Evolutionary conservation across 2,113 vertebrate genomes (phyloP), one percentile per base, ranked within the genome.

Genomic region (Pelobates fuscus): DNA sequence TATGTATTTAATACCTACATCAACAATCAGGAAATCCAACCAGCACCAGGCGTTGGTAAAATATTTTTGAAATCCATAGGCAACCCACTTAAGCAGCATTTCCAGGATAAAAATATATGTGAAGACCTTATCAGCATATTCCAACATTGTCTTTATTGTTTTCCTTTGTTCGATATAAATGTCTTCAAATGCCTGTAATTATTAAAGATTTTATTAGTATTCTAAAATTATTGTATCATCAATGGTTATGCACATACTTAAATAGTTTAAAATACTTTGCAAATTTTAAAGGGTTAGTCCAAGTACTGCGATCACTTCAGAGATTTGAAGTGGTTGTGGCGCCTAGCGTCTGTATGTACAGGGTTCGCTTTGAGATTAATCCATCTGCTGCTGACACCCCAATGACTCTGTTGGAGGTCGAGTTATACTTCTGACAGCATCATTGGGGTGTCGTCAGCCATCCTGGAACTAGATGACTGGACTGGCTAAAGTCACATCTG

Each of bases 21-120:
- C 94, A 74, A 98, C 96, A 80, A 98, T 98, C 70, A 98, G 80
- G 85, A 98, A 98, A 83, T 98, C 96, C 85, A 98, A 82, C 95
- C 96, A 98, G 87, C 96, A 98, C 96, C 96, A 98, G 52, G 94
- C 93, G 82, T 98, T 98, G 67, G 95, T 95, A 83, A 98, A 98
- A 83, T 98, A 98, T 68, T 94, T 95, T 76, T 91, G 92, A 89
- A 96, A 99, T 81, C 97, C 97, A 82, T 98, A 99, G 0, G 97
- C 97, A 69, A 97, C 92, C 97, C 96, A 99, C 81, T 99, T 99
- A 79, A 99, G 89, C 78, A 99, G 86, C 97, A 99, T 99, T 89
- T 99, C 97, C 83, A 98, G 84, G 80, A 99, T 98, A 83, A 99
- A 99, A 76, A 98, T 94, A 32, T 95, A 98, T 0, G 97, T 98